A percentile compares a stretch with the other conserved stretches of the same genome.
Evolutionary conservation across 2,797 vertebrate genomes (phyloP).

Genomic region (Philypnodon macrostomus): DNA sequence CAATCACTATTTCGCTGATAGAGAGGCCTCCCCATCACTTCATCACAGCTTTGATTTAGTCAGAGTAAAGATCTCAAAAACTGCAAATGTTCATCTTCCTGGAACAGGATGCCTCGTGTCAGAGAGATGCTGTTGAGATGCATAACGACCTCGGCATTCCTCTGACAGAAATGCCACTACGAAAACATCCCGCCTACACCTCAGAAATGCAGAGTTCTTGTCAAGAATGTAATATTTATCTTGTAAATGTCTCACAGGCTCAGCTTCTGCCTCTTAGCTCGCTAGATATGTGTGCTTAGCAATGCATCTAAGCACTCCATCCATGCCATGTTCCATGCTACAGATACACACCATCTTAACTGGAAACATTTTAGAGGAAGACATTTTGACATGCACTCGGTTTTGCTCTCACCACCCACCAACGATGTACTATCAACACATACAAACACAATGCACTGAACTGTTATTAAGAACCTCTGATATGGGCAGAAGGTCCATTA

Average conservation of each 20-base stretch:
- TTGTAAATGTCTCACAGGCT: conserved; percentile 65
- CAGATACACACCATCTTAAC: conserved; percentile 51
- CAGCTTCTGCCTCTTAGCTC: conserved; percentile 45
- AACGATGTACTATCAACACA: conserved; percentile 44
- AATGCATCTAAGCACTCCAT: conserved; percentile 50
- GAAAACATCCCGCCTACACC: conserved; percentile 62
- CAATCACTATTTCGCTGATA: no score
- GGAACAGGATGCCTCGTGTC: conserved; percentile 52
- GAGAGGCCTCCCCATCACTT: conserved; percentile 35
- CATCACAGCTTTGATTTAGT: conserved; percentile 36
- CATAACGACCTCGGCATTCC: conserved; percentile 49
- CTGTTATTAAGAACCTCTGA: no score
- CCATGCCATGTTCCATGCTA: conserved; percentile 48
- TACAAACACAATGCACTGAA: conserved; percentile 57
- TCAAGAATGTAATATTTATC: conserved; percentile 74
- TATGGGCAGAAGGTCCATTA: no score
- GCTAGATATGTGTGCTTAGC: conserved; percentile 54
- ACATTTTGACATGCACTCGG: conserved; percentile 44
- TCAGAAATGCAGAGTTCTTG: conserved; percentile 60
- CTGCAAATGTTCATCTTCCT: conserved; percentile 29
- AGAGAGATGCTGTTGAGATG: conserved; percentile 49
- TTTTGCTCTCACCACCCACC: conserved; percentile 18
- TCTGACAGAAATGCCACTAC: conserved; percentile 68
- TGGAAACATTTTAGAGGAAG: conserved; percentile 50
- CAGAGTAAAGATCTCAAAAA: conserved; percentile 39